Base-by-base conservation (phyloP, 2,888 invertebrate genomes). In the Bruchidius siliquastri region DNA sequence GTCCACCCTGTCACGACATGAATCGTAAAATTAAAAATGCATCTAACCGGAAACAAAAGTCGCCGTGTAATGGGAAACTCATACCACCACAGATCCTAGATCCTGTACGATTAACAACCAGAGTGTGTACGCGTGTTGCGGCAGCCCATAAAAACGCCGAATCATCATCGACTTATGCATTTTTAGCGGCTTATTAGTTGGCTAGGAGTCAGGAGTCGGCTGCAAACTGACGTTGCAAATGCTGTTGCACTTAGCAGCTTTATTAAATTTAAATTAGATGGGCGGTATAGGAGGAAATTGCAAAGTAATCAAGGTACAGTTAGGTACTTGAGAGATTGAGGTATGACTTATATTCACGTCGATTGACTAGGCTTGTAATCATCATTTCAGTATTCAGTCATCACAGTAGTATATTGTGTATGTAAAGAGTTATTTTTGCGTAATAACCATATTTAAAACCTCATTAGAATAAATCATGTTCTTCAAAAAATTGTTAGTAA, bases 121-220 rank as follows among this genome's bases (percentile, higher is more conserved):
- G 78, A 8, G 68, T 49, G 49, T 49, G 18, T 79, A 82, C 79
- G 79, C 76, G 79, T 71, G 74, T 80, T 26, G 21, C 67, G 2
- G 20, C 68, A 21, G 22, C 68, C 18, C 80, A n/a, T n/a, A 83
- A 81, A 81, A 74, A 77, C 82, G 83, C 83, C 78, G 75, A 79
- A 80, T 84, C 84, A 84, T 83, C 79, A 77, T 76, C 73, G 75
- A 72, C 78, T 81, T 81, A 82, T 84, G 82, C 82, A 83, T 84
- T 83, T 83, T 79, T 82, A 80, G 77, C 78, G 77, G 77, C 80
- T 82, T 18, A 49, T 49, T 49, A 49, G 49, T 13, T 13, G 49
- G 49, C 18, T 8, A 26, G 26, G 8, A 49, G 49, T 49, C 49
- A 13, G 13, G 6, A 26, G 8, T 49, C 49, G 49, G 18, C 49